Evolutionary conservation across 2,888 invertebrate species (phyloP), one percentile per base, ranked within the genome.

Genomic region (Napeogenes inachia): DNA sequence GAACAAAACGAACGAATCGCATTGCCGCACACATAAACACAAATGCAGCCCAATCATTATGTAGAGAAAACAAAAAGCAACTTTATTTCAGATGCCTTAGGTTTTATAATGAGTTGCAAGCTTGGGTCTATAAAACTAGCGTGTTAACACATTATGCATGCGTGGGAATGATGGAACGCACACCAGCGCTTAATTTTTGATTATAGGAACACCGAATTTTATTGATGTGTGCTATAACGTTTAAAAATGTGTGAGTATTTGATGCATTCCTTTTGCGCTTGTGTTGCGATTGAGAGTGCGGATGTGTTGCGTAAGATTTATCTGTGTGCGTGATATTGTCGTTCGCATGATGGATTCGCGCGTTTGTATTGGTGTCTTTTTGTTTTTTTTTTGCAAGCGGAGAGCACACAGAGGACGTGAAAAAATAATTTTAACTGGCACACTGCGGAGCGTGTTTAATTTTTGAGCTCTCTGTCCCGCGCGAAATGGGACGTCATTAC

Each of bases 371-470:
- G 75, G 85, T 84, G 80, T 72, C 77, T 87, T 87, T 87, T 87
- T 85, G 71, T 76, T 84, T 86, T 86, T n/a, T 87, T 86, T 87
- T 84, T 66, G 65, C 72, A 68, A 70, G 72, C 77, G 78, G 78
- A 77, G 60, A 62, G 68, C 85, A 84, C 85, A 87, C 84, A 85
- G 78, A 77, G 80, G 77, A 76, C 75, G 87, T 82, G 86, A 88
- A 89, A 89, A 90, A 89, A 89, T 89, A 88, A 87, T 89, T 87
- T 89, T 83, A 89, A 89, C 88, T 87, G 89, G 88, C 87, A 87
- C 88, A 87, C 81, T 82, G 84, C 81, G 84, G 79, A 82, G 78
- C 81, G 82, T 84, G 89, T 89, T 89, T 88, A 89, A 89, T 89
- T 89, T 89, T 89, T 87, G 88, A 84, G 87, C 84, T 85, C 82